Evolutionary conservation across 2,113 vertebrate species (phyloP).

Genomic region (Himantopus leucocephalus): DNA sequence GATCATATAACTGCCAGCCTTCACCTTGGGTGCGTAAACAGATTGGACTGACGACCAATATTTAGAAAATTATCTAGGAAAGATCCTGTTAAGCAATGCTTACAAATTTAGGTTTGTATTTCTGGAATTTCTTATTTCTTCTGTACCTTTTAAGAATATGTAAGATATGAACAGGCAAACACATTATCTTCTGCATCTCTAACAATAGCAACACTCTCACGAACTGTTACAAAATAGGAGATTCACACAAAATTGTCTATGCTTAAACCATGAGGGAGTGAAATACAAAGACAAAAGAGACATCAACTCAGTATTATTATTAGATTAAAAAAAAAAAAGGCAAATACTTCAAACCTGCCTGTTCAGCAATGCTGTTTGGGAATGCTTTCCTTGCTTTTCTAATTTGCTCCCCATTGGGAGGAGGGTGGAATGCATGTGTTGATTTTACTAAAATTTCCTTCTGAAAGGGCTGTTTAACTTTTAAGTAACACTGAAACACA

Average conservation of each 20-base stretch:
- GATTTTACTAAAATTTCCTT: background rate
- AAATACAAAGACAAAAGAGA: background rate
- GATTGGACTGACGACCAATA: background rate
- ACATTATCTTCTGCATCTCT: background rate
- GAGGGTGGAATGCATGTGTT: background rate
- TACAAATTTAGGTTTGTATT: background rate
- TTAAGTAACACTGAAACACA: background rate
- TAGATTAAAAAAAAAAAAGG: background rate
- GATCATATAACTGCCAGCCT: background rate
- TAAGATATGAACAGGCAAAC: background rate
- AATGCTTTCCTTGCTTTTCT: constrained; percentile 9
- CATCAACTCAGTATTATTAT: background rate
- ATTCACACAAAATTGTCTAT: background rate
- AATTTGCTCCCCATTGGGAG: background rate
- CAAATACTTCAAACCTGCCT: background rate
- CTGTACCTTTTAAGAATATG: background rate
- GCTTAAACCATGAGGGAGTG: background rate
- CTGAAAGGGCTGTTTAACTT: background rate
- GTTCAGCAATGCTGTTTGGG: background rate
- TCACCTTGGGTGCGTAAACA: background rate
- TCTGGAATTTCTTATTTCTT: background rate
- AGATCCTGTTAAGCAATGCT: background rate
- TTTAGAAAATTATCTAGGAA: background rate
- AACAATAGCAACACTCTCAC: background rate
- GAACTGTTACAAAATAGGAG: background rate